Evolutionary conservation across 2,888 invertebrate genomes (phyloP).

Genomic region (Mesoligia furuncula): DNA sequence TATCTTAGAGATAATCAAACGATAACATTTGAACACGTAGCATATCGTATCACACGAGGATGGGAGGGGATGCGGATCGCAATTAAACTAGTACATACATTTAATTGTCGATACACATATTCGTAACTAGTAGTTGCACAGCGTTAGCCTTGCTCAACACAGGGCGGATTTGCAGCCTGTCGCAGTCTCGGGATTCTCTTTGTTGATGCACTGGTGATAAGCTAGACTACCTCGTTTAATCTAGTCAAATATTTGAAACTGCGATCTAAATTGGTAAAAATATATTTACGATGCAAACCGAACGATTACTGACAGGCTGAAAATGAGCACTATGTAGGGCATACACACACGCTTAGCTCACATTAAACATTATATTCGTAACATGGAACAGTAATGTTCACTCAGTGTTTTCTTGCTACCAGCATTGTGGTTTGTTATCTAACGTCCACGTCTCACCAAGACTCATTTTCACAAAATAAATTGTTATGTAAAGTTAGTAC

Average conservation of each 20-base stretch:
- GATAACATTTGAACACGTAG: conserved; percentile 83
- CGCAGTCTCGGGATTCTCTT: conserved; percentile 51
- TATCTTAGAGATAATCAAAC: conserved; percentile 72
- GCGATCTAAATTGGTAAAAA: conserved; percentile 51
- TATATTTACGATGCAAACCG: conserved; percentile 46
- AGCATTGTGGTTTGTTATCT: conserved; percentile 58
- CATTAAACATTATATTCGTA: conserved; percentile 72
- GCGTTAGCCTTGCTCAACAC: conserved; percentile 54
- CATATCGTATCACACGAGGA: conserved; percentile 84
- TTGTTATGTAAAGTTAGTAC: conserved; percentile 42
- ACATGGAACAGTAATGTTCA: conserved; percentile 71
- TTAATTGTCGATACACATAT: conserved; percentile 76
- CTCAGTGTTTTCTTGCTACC: conserved; percentile 71
- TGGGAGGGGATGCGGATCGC: conserved; percentile 77
- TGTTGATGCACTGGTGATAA: conserved; percentile 42
- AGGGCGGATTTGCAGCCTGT: conserved; percentile 56
- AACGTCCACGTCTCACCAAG: conserved; percentile 35
- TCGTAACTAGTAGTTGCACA: conserved; percentile 68
- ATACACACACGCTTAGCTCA: conserved; percentile 65
- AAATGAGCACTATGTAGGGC: conserved; percentile 67
- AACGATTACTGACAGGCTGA: conserved; percentile 55
- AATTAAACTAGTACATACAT: conserved; percentile 74
- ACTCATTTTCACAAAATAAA: conserved; percentile 45
- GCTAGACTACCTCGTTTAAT: conserved; percentile 25
- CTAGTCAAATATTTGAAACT: conserved; percentile 25